These are phyloP conservation scores for Eurypyga helias DNA, from an alignment of 2,113 vertebrate genomes.

Conservation along the genomic window DNA sequence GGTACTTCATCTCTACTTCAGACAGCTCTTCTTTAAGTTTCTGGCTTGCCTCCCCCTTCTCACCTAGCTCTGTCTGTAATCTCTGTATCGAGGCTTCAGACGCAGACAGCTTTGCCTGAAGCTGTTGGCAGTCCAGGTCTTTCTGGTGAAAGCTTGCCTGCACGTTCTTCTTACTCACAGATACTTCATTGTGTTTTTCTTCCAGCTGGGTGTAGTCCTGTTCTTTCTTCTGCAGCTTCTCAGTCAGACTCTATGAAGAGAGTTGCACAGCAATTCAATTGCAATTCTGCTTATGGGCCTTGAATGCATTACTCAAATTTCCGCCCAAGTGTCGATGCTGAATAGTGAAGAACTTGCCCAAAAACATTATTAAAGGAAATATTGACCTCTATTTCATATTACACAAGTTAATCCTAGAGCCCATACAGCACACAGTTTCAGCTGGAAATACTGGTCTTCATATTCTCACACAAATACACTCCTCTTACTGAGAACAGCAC, in stretches of 20 bases:
- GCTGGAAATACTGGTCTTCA: neutral
- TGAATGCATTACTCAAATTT: neutral
- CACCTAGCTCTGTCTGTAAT: constrained; percentile 81
- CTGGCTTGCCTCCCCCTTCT: constrained; percentile 81
- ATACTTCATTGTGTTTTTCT: constrained; percentile 83
- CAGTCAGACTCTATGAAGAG: constrained; percentile 81
- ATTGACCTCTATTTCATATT: neutral
- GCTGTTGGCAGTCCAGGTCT: constrained; percentile 90
- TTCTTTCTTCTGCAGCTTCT: constrained; percentile 86
- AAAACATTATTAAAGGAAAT: neutral
- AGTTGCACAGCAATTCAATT: neutral
- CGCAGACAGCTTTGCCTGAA: constrained; percentile 82
- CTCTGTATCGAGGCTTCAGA: constrained; percentile 84
- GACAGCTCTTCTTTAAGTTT: constrained; percentile 87
- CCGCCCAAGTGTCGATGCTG: neutral
- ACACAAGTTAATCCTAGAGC: neutral
- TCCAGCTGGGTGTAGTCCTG: constrained; percentile 84
- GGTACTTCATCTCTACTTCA: constrained; percentile 87
- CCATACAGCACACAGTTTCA: neutral
- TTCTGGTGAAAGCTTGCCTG: constrained; percentile 87
- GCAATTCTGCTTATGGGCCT: neutral
- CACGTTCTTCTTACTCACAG: constrained; percentile 81
- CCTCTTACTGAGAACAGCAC: neutral
- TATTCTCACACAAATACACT: neutral
- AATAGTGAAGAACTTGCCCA: neutral